A percentile compares a stretch with the other conserved stretches of the same genome.
phyloP scores from a whole-genome alignment of 2,888 invertebrate species.

The Idaea straminata region DNA sequence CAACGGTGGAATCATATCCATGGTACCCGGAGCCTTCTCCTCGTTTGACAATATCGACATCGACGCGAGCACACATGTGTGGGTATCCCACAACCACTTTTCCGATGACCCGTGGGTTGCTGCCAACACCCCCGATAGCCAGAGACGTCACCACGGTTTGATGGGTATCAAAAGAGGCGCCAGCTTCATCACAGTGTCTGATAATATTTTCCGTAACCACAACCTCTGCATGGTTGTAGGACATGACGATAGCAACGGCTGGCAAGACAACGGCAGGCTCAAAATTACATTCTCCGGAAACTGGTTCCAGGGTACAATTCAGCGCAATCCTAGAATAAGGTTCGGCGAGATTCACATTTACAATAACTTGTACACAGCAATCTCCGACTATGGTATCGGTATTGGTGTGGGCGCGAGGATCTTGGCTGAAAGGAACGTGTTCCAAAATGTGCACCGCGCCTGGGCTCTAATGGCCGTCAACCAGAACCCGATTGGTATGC shows the following conservation, averaged over 20 bases:
- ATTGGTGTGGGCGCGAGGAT: constrained; percentile 9
- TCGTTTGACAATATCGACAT: constrained; percentile 11
- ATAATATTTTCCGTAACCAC: constrained; percentile 25
- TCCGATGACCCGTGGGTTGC: constrained; percentile 24
- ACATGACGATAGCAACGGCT: constrained; percentile 13
- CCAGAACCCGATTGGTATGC: constrained; percentile 9
- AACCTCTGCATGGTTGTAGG: constrained; percentile 16
- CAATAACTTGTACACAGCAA: constrained; percentile 21
- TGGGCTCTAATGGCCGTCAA: constrained; percentile 9
- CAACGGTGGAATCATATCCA: constrained; percentile 1
- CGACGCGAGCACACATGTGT: constrained; percentile 8
- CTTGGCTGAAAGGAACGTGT: constrained; percentile 16
- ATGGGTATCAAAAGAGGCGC: constrained; percentile 18
- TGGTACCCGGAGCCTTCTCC: background rate
- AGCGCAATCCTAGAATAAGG: constrained; percentile 20
- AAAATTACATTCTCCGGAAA: constrained; percentile 17
- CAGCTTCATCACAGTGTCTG: constrained; percentile 19
- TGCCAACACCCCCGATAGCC: constrained; percentile 6
- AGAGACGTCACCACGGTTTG: constrained; percentile 21
- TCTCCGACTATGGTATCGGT: constrained; percentile 15
- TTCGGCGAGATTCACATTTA: constrained; percentile 18
- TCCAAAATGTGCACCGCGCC: constrained; percentile 12
- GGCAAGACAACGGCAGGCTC: constrained; percentile 18
- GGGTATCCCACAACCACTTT: constrained; percentile 22
- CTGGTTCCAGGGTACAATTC: constrained; percentile 21